Conservation (phyloP, 2,888 invertebrate species). For the Hyles lineata region DNA sequence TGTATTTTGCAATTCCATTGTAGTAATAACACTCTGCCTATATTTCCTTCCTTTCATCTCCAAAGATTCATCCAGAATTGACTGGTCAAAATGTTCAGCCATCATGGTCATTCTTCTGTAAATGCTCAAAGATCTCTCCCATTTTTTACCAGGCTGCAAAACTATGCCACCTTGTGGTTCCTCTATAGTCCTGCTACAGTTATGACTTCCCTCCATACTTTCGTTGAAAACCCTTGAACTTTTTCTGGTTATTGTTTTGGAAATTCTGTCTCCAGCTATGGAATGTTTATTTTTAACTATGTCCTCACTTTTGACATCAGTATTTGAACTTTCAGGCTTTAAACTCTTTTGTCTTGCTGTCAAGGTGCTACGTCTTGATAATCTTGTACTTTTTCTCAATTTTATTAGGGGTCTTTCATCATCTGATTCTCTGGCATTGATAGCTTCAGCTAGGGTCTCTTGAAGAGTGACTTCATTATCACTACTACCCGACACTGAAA, state of each 20-base stretch:
- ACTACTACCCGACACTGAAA: slow-evolving; percentile 23
- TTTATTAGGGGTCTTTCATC: slow-evolving; percentile 28
- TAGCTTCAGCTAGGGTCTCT: slow-evolving; percentile 30
- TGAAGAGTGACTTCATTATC: slow-evolving; percentile 2
- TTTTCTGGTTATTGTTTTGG: slow-evolving; percentile 48
- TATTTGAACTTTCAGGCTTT: slow-evolving; percentile 16
- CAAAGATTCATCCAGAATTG: slow-evolving; percentile 67
- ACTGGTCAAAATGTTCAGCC: slow-evolving; percentile 67
- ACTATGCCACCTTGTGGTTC: slow-evolving; percentile 68
- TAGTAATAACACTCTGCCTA: slow-evolving; percentile 79
- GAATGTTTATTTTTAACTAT: slow-evolving; percentile 29
- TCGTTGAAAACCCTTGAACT: slow-evolving; percentile 43
- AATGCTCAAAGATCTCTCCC: slow-evolving; percentile 87
- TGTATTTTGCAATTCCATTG: slow-evolving; percentile 81
- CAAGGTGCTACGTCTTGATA: slow-evolving; percentile 14
- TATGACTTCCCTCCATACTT: not conserved
- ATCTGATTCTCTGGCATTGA: slow-evolving; percentile 4
- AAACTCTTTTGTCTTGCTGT: slow-evolving; percentile 3
- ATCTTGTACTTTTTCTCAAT: slow-evolving; percentile 25
- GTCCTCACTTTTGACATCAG: slow-evolving; percentile 30
- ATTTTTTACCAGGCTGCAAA: slow-evolving; percentile 87
- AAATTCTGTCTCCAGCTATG: slow-evolving; percentile 30
- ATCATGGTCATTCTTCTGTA: slow-evolving; percentile 81
- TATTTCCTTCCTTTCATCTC: slow-evolving; percentile 82
- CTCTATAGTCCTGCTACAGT: slow-evolving; percentile 31